These are phyloP conservation scores for Gila orcuttii DNA, from an alignment of 2,113 vertebrate species.

Conservation along the genomic window DNA sequence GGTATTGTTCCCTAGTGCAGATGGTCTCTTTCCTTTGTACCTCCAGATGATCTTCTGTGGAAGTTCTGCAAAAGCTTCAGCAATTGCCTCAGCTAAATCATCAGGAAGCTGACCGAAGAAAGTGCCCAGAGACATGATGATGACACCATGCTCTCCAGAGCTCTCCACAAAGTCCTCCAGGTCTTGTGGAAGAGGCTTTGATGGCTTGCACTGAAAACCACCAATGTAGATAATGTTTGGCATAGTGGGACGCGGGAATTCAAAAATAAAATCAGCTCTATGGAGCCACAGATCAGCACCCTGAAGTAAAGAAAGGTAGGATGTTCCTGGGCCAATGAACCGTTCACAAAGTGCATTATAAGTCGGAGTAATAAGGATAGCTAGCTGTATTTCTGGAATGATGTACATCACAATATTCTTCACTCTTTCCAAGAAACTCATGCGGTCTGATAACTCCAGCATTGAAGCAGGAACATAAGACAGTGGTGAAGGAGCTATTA, in stretches of 20 bases:
- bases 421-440: slow-evolving; percentile 60
- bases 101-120: slow-evolving; percentile 7
- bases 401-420: slow-evolving; percentile 50
- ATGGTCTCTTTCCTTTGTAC: background rate
- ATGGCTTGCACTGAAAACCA: background rate
- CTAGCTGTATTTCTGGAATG: slow-evolving; percentile 27
- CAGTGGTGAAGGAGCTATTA: slow-evolving; percentile 58
- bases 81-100: slow-evolving; percentile 7
- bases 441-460: slow-evolving; percentile 54
- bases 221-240: background rate
- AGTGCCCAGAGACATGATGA: background rate
- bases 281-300: slow-evolving; percentile 54
- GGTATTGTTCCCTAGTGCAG: background rate
- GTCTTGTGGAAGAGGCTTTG: background rate
- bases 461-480: slow-evolving; percentile 61
- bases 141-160: background rate
- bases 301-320: slow-evolving; percentile 42
- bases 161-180: slow-evolving; percentile 7
- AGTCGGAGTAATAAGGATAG: background rate
- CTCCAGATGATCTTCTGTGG: slow-evolving; percentile 1
- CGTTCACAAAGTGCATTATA: slow-evolving; percentile 31
- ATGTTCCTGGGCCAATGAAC: slow-evolving; percentile 30
- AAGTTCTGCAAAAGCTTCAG: background rate
- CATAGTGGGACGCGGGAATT: background rate
- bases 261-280: slow-evolving; percentile 19